phyloP scores from a whole-genome alignment of 2,113 vertebrate genomes.

The Podiceps cristatus region DNA sequence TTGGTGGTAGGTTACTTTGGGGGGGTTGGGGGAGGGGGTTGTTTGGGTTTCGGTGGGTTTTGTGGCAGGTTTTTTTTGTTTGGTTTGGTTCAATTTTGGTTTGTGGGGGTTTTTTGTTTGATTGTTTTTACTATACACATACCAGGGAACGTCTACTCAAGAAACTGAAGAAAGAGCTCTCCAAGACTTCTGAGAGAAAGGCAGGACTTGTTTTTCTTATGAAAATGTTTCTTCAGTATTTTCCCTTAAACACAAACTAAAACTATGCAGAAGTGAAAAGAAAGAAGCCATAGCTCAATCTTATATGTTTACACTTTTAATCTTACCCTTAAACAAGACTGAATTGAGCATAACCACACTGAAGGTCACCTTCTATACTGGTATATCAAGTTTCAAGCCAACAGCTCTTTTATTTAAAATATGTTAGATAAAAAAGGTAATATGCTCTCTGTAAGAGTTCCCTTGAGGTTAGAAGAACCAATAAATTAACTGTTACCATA shows the following conservation, averaged over 20 bases:
- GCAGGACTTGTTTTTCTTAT: neutral
- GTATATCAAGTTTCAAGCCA: slow-evolving; percentile 64
- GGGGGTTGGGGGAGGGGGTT: no score
- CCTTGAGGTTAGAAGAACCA: slow-evolving; percentile 55
- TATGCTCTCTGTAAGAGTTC: slow-evolving; percentile 64
- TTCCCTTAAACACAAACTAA: neutral
- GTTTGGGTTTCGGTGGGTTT: no score
- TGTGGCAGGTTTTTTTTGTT: no score
- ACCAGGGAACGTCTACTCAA: neutral
- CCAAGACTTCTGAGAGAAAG: neutral
- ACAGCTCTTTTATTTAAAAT: slow-evolving; percentile 65
- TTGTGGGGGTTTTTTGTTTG: no score
- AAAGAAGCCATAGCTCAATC: neutral
- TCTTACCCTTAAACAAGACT: slow-evolving; percentile 24
- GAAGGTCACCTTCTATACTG: slow-evolving; percentile 23
- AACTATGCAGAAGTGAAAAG: neutral
- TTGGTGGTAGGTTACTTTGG: no score
- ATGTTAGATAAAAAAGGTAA: slow-evolving; percentile 71
- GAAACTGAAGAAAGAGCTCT: neutral
- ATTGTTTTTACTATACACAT: neutral
- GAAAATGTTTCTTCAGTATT: neutral
- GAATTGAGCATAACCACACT: neutral
- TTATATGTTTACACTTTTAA: slow-evolving; percentile 29
- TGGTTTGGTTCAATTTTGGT: no score
- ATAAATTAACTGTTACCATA: slow-evolving; percentile 75